phyloP scores from a whole-genome alignment of 2,113 vertebrate genomes.

The Toxotes jaculatrix region DNA sequence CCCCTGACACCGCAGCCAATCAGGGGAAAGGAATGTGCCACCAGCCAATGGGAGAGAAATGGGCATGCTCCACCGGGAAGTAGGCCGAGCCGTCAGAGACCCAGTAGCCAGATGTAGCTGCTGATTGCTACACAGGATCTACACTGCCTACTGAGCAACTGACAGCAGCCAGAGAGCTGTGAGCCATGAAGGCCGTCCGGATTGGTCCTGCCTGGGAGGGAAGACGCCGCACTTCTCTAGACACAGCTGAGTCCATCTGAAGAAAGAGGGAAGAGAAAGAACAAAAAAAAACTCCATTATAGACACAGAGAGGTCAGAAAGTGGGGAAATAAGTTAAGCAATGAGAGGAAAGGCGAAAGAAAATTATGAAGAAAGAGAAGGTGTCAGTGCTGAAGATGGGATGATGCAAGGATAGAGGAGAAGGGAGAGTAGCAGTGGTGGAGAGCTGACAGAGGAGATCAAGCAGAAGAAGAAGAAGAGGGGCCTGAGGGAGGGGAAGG shows the following conservation, averaged over 20 bases:
- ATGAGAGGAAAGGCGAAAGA: not conserved
- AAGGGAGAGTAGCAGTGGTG: not conserved
- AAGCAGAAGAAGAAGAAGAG: conserved; percentile 33
- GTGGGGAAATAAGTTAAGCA: not conserved
- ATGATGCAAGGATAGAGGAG: not conserved
- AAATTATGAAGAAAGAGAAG: not conserved
- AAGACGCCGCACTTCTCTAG: not conserved
- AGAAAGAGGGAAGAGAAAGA: conserved; percentile 19
- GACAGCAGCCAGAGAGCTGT: conserved; percentile 72
- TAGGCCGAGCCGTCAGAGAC: conserved; percentile 92
- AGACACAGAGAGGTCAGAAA: not conserved
- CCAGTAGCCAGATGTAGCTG: conserved; percentile 99
- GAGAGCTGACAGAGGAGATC: conserved; percentile 7
- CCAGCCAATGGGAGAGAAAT: conserved; percentile 67
- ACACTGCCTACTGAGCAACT: conserved; percentile 99
- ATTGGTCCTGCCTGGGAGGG: conserved; percentile 17
- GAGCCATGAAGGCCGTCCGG: conserved; percentile 32
- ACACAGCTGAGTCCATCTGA: conserved; percentile 41
- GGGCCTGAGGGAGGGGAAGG: conserved; percentile 73
- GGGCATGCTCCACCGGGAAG: conserved; percentile 76
- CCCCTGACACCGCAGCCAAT: conserved; percentile 69
- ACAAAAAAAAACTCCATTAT: conserved; percentile 14
- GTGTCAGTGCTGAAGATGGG: not conserved
- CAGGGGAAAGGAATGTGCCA: conserved; percentile 73
- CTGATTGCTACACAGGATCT: conserved; percentile 99